Conservation (phyloP, 2,888 invertebrate species). For the Trachelus troglodyta region DNA sequence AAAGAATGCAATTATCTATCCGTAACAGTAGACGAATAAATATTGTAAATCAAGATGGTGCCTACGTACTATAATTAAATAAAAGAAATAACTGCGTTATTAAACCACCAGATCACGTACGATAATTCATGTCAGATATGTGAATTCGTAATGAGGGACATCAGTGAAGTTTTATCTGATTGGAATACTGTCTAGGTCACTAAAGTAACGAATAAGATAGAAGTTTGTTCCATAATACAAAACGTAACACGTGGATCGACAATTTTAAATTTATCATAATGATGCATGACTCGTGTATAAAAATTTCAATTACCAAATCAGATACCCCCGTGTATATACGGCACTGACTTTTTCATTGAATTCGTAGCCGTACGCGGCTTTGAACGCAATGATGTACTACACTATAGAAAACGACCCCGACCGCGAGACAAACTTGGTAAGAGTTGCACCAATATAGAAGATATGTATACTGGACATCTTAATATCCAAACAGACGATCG, state of each 20-base stretch:
- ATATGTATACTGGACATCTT: not conserved
- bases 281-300: not conserved
- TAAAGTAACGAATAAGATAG: not conserved
- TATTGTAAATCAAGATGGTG: not conserved
- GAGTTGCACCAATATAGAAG: constrained; percentile 3
- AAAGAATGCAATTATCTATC: not conserved
- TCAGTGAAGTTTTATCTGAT: not conserved
- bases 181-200: not conserved
- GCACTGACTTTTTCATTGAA: not conserved
- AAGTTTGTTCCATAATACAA: not conserved
- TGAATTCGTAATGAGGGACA: not conserved
- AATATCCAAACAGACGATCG: not conserved
- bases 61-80: not conserved
- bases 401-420: constrained; percentile 13
- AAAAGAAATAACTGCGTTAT: not conserved
- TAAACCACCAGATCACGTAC: not conserved
- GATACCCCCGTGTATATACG: not conserved
- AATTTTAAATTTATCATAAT: not conserved
- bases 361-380: not conserved
- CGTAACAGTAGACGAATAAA: not conserved
- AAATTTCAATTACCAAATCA: not conserved
- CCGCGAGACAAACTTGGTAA: constrained; percentile 20
- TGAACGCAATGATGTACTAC: not conserved
- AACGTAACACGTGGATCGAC: not conserved
- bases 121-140: not conserved